Evolutionary conservation across 30 jellyfish, hydroid and myxozoan genomes (phyloP), one percentile per base, ranked within the genome.

Genomic region (Aurelia coerulea): DNA sequence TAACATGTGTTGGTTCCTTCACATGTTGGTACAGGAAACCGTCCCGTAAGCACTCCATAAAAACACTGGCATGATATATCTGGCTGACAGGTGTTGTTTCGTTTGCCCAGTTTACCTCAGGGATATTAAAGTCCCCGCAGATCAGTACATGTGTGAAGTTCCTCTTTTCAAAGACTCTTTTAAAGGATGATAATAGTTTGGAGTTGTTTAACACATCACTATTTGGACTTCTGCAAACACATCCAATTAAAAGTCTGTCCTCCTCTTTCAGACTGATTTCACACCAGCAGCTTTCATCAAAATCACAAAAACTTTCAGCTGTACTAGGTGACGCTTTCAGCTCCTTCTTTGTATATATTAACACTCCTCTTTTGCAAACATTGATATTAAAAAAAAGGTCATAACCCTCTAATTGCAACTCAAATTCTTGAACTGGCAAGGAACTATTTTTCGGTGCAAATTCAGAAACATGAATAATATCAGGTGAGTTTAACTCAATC

Each of bases 11-110:
- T 78, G 88, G 88, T 78, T 58, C 78, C 78, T 64, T 78, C 49
- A 78, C 79, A 56, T 78, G 88, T 41, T 78, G 88, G 88, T 78
- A 78, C 33, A 78, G 78, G 63, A 78, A 78, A 52, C 78, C 33
- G 66, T 78, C 88, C 35, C 78, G 76, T 78, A 78, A 23, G 84
- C 71, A 74, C 78, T 78, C 88, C 88, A 78, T 78, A 32, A 78
- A 78, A 29, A 78, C 78, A 78, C 66, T 49, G 14, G 88, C 88
- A 62, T 64, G 33, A 64, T 78, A 79, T 62, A 51, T 78, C 88
- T 59, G 76, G 88, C 78, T 78, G 60, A 65, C 65, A 78, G 88
- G 66, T 19, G 88, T 78, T 78, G 78, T 78, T 69, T 78, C 78
- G 29, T 62, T 60, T 62, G 23, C 49, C 65, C 88, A 78, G 46